Percentiles rank a stretch among this genome's conserved stretches.
Conservation (phyloP, 2,888 invertebrate genomes). For the Aplocera efformata region DNA sequence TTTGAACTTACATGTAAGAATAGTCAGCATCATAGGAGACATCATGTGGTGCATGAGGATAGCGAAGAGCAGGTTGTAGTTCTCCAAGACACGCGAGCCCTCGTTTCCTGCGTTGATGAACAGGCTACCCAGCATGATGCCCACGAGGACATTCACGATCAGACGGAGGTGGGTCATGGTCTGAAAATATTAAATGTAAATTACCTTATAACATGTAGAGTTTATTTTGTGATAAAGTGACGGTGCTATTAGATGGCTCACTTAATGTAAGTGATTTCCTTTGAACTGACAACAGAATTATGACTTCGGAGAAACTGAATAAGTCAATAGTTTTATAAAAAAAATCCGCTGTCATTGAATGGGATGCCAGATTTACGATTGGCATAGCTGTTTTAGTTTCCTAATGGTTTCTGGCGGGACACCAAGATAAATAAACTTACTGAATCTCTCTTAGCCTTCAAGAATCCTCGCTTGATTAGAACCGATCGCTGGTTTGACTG, state of each 20-base stretch:
- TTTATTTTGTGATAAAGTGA: no score
- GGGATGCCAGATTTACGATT: no score
- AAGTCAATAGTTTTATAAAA: no score
- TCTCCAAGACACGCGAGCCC: constrained; percentile 88
- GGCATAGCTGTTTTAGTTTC: no score
- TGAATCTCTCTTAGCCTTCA: constrained; percentile 87
- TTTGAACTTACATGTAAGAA: constrained; percentile 90
- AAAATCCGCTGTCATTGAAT: no score
- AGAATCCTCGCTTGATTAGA: constrained; percentile 84
- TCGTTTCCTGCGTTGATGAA: constrained; percentile 88
- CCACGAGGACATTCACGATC: constrained; percentile 86
- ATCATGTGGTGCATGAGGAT: constrained; percentile 96
- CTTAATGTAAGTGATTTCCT: no score
- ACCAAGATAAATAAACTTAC: constrained; percentile 64
- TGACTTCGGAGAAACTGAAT: no score
- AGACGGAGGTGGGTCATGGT: constrained; percentile 89
- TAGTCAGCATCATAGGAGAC: constrained; percentile 94
- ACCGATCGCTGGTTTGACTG: constrained; percentile 86
- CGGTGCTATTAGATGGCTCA: no score
- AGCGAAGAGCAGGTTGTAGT: constrained; percentile 93
- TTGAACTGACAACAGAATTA: no score
- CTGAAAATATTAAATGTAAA: constrained; percentile 55
- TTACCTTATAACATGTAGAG: no score
- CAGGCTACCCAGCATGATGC: constrained; percentile 87
- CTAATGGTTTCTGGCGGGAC: no score